Evolutionary conservation across 53 echinoderm and acorn worm species (phyloP), one percentile per base, ranked within the genome.

Genomic region (Zoroaster sp.): DNA sequence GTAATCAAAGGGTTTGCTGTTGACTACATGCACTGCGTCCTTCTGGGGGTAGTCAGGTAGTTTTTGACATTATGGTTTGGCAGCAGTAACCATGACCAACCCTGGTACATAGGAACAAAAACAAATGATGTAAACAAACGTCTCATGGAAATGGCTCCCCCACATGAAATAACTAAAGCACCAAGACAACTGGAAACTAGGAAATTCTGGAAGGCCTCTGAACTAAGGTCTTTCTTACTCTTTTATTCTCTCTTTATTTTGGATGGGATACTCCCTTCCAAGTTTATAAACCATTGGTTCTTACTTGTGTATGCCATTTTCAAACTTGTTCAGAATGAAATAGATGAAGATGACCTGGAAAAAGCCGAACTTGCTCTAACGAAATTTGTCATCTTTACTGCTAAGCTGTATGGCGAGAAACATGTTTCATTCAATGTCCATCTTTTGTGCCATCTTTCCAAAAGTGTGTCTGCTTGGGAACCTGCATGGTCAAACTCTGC

Each of bases 1-100:
- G 72, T 87, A 15, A 39, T 87, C 17, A 39, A 37, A 17, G 87
- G 87, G 3, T 87, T 87, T 74, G 52, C 51, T 2, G 74, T 87
- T 4, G 87, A 87, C 15, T 87, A 78, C 30, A 89, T 89, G 89
- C 80, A 89, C 35, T 89, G 67, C 45, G 89, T 89, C 4, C 67
- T 89, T 43, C 44, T 89, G 15, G 89, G 89, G 28, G 89, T 78
- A 10, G 89, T 51, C 33, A 70, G 71, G 32, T 70, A 89, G 42
- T 67, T 89, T 40, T 5, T 32, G 35, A 79, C 28, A 14, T 44
- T 89, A 28, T 89, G 89, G 89, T 79, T 89, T 36, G 78, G 66
- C 45, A 65, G 78, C 34, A 2, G n/a, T 5, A 65, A 69, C 36
- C 89, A 89, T 47, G 18, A 3, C 2, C 15, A 78, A 66, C 42